Evolutionary conservation across 1,140 invertebrate genomes (phyloP), one percentile per base, ranked within the genome.

Genomic region (Halesus radiatus): DNA sequence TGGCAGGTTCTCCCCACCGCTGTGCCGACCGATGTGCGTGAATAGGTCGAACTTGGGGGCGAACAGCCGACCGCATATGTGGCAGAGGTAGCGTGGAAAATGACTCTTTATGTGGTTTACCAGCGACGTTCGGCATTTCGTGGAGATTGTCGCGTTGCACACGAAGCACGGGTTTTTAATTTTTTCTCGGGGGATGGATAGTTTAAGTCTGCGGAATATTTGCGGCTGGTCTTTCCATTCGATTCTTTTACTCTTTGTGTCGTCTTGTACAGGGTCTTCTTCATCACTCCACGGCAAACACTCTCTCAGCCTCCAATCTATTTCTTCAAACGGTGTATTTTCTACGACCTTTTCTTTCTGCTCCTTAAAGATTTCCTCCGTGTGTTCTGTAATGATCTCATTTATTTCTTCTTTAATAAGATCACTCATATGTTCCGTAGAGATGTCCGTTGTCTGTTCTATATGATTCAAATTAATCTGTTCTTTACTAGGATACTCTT

Each of bases 171-270:
- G 10, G 15, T 29, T 18, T 66, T 29, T 15, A n/a, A 66, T 37
- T 45, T 45, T 45, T 23, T 16, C 13, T n/a, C 29, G 32, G 3
- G 23, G 13, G 13, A n/a, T n/a, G 62, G 62, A 66, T 37, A 66
- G 37, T 45, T 45, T 45, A 13, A 45, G 37, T 45, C 37, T 45
- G 3, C 37, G 37, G 37, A 45, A 45, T 45, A 45, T 45, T 37
- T 66, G 62, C 1, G 26, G 26, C 22, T 66, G 62, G 32, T 66
- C 62, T 23, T 66, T 32, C 62, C 62, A 66, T 66, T 66, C 62
- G 1, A 66, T 66, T 37, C 62, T 66, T 66, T 66, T 32, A 66
- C n/a, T 66, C 62, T 66, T 6, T n/a, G 16, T 37, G 22, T 66
- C 3, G 3, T 66, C 32, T 66, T 66, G 13, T 32, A 16, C 15